Evolutionary conservation across 2,888 invertebrate species (phyloP).

Genomic region (Acanthosepion esculentum): DNA sequence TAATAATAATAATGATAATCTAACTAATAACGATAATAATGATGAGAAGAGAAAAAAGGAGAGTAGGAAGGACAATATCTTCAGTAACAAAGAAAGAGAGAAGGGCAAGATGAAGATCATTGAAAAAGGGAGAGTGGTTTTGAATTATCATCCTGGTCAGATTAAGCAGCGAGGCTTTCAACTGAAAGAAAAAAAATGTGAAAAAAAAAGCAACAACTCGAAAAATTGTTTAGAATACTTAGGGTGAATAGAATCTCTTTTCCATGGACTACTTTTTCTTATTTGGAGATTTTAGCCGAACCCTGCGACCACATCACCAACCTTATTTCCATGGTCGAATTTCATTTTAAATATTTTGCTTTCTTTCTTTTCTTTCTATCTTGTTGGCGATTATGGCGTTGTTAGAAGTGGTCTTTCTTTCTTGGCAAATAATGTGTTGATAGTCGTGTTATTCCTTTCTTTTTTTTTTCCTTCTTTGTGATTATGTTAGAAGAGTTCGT

Average conservation of each 20-base stretch:
- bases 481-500: too few relatives aligned
- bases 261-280: background rate
- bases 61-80: background rate
- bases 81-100: background rate
- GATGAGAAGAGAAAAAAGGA: too few relatives aligned
- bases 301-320: background rate
- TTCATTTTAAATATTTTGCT: background rate
- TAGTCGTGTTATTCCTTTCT: too few relatives aligned
- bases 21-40: background rate
- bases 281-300: background rate
- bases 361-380: too few relatives aligned
- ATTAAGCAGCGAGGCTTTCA: background rate
- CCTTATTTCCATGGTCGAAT: background rate
- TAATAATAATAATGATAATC: background rate
- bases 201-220: background rate
- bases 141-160: background rate
- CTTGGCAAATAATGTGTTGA: too few relatives aligned
- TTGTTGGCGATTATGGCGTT: too few relatives aligned
- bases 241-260: background rate
- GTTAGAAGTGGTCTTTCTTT: too few relatives aligned
- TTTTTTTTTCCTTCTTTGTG: too few relatives aligned
- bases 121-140: background rate
- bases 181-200: background rate
- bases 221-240: slow-evolving; percentile 16
- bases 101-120: background rate